These are phyloP conservation scores for Tragelaphus scriptus DNA, from an alignment of 2,113 vertebrate species.

Conservation along the genomic window DNA sequence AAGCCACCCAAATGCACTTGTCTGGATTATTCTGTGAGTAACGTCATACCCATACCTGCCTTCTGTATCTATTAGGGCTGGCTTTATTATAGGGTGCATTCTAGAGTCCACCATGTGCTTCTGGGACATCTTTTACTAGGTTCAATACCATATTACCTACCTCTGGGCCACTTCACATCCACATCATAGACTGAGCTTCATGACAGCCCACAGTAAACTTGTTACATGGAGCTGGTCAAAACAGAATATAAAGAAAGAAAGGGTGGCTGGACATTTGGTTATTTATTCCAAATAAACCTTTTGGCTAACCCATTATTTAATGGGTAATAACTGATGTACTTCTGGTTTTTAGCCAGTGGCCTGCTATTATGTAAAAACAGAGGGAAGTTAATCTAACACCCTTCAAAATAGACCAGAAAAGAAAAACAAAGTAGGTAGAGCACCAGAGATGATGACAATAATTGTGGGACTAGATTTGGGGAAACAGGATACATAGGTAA, in stretches of 20 bases:
- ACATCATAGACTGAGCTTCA: neutral
- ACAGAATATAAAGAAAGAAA: neutral
- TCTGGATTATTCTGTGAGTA: neutral
- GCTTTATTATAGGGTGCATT: neutral
- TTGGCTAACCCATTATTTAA: neutral
- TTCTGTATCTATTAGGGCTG: neutral
- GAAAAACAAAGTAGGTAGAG: neutral
- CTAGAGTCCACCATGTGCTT: neutral
- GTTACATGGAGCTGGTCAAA: neutral
- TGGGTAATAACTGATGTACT: neutral
- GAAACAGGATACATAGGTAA: neutral
- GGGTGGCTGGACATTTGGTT: neutral
- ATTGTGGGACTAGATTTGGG: neutral
- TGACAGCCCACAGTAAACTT: neutral
- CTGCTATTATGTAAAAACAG: neutral
- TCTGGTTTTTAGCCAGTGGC: neutral
- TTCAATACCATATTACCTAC: neutral
- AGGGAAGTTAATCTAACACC: neutral
- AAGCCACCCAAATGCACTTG: neutral
- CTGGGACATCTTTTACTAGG: neutral
- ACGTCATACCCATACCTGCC: neutral
- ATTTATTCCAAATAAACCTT: neutral
- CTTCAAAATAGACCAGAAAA: slow-evolving; percentile 25
- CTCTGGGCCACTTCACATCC: neutral
- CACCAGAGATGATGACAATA: neutral